Evolutionary conservation across 2,888 invertebrate genomes (phyloP).

Genomic region (Leptopilina syphax): DNA sequence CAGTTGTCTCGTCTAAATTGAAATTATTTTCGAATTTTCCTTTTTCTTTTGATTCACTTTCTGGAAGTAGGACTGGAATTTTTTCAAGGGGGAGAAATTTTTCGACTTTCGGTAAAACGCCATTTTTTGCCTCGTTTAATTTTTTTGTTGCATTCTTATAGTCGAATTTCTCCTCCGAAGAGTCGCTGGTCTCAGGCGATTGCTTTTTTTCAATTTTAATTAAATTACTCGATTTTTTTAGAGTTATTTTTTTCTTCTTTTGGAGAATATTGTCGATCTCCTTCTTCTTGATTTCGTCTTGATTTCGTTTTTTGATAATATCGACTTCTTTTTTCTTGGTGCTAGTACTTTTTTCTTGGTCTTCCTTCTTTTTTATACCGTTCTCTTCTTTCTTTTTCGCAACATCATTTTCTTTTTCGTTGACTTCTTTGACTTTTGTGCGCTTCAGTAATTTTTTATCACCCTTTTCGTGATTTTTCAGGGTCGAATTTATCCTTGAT

Average conservation of each 20-base stretch:
- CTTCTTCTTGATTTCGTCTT: conserved; percentile 45
- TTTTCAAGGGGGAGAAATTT: neutral
- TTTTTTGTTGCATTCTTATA: no score
- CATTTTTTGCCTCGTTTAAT: neutral
- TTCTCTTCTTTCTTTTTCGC: conserved; percentile 69
- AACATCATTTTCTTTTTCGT: conserved; percentile 61
- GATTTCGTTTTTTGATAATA: conserved; percentile 66
- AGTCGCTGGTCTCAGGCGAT: neutral
- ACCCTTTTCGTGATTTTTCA: conserved; percentile 28
- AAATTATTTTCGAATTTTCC: neutral
- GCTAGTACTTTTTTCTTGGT: conserved; percentile 58
- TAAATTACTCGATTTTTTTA: neutral
- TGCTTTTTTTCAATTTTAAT: neutral
- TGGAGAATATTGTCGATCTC: no score
- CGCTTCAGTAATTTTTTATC: neutral
- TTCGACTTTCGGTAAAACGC: neutral
- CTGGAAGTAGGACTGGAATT: neutral
- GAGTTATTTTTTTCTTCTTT: no score
- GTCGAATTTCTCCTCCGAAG: neutral
- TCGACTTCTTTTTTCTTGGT: conserved; percentile 69
- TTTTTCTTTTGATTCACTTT: neutral
- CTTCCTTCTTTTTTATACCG: conserved; percentile 68
- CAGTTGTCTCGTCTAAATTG: neutral
- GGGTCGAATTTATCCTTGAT: conserved; percentile 56
- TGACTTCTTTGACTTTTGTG: conserved; percentile 60